phyloP scores from a whole-genome alignment of 2,888 invertebrate genomes.

The Limnephilus lunatus region DNA sequence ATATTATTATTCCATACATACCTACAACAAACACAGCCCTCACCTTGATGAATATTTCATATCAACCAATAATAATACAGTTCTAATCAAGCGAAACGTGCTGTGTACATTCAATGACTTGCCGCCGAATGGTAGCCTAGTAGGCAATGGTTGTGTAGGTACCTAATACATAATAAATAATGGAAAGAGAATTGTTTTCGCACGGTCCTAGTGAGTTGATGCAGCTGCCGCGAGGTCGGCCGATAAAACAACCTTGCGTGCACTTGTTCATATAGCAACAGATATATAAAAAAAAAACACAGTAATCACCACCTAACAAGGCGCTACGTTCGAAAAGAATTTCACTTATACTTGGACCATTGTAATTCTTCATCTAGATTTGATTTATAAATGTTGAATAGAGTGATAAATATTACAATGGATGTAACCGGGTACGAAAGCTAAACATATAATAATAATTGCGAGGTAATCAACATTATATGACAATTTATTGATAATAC shows the following conservation, averaged over 20 bases:
- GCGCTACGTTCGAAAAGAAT: not conserved
- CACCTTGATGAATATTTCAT: not conserved
- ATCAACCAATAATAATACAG: not conserved
- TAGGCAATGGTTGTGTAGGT: not conserved
- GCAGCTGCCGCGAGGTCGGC: not conserved
- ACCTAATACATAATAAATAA: not conserved
- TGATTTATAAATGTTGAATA: no score
- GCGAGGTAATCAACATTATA: no score
- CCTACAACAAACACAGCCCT: not conserved
- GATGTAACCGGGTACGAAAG: no score
- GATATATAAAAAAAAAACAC: not conserved
- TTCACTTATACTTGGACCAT: not conserved
- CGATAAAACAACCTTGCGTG: slow-evolving; percentile 9
- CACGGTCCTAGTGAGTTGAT: not conserved
- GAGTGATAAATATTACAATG: no score
- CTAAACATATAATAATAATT: no score
- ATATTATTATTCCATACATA: not conserved
- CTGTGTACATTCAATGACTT: not conserved
- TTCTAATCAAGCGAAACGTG: not conserved
- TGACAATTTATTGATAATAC: no score
- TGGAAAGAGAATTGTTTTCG: slow-evolving; percentile 16
- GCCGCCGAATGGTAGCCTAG: not conserved
- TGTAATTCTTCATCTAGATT: no score
- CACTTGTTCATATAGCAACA: not conserved
- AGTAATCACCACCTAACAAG: not conserved